Evolutionary conservation across 1,140 invertebrate genomes (phyloP), one percentile per base, ranked within the genome.

Genomic region (Ylistrum balloti): DNA sequence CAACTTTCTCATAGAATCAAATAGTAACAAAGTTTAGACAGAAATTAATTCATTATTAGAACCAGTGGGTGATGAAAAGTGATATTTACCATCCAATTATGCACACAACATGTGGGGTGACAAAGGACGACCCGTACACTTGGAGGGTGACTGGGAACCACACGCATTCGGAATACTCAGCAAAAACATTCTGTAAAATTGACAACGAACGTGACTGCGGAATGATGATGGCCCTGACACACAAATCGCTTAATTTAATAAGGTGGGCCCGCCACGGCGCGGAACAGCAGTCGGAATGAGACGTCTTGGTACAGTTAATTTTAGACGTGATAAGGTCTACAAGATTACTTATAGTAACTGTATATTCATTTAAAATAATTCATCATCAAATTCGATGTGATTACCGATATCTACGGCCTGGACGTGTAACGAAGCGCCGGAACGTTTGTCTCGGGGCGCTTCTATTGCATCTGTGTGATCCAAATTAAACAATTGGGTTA

Each of bases 301-400:
- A 74, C n/a, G 5, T 74, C 2, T 17, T 1, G 56, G 56, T 74
- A 28, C 56, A 74, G 56, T 17, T 74, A 74, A 74, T 74, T 74
- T 28, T 28, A 74, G 5, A 74, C n/a, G 17, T 28, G 56, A 28
- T 74, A 74, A 74, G 22, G 22, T 9, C 22, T 3, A 22, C 22
- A 22, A 2, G 22, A 28, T 28, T 74, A 74, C 56, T 38, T 38
- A 38, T 13, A 13, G 13, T 38, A 38, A 38, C 13, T 5, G 22
- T n/a, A 74, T 74, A 74, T 74, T 74, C 56, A 74, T 74, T 74
- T 74, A 74, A 74, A 22, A 74, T 74, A 74, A 74, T 74, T 28
- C 28, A 74, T 74, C n/a, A n/a, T 74, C n/a, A 74, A n/a, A 74
- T 74, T 74, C 56, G 28, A 74, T 74, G 56, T 22, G 5, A 74